These are phyloP conservation scores for Chionis minor DNA, from an alignment of 2,113 vertebrate species.

Conservation along the genomic window DNA sequence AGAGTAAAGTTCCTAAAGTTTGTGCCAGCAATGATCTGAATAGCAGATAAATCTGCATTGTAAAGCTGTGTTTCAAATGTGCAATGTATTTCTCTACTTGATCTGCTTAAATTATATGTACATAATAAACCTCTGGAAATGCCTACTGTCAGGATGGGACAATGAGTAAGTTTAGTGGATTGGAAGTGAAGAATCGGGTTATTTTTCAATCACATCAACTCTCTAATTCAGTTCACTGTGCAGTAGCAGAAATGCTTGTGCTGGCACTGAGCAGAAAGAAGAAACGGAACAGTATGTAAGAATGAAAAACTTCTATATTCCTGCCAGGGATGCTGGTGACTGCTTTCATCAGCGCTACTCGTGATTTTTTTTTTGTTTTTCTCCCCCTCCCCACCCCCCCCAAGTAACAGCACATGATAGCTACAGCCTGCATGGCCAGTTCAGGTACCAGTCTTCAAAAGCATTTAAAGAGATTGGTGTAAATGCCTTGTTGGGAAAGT, in stretches of 20 bases:
- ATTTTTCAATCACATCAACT: background rate
- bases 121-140: background rate
- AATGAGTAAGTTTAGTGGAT: background rate
- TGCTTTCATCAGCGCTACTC: background rate
- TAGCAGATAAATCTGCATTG: background rate
- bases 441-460: background rate
- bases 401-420: fast-evolving
- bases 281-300: background rate
- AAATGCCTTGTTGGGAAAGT: background rate
- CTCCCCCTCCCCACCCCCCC: fast-evolving
- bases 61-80: background rate
- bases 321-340: background rate
- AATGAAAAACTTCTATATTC: background rate
- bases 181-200: background rate
- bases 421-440: background rate
- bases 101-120: background rate
- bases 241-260: background rate
- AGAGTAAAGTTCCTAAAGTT: background rate
- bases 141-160: background rate
- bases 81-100: background rate
- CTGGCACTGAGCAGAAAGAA: background rate
- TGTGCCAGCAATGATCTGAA: background rate
- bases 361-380: no score
- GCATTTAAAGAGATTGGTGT: background rate
- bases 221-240: background rate